Evolutionary conservation across 2,113 vertebrate species (phyloP).

Genomic region (Catagonus wagneri): DNA sequence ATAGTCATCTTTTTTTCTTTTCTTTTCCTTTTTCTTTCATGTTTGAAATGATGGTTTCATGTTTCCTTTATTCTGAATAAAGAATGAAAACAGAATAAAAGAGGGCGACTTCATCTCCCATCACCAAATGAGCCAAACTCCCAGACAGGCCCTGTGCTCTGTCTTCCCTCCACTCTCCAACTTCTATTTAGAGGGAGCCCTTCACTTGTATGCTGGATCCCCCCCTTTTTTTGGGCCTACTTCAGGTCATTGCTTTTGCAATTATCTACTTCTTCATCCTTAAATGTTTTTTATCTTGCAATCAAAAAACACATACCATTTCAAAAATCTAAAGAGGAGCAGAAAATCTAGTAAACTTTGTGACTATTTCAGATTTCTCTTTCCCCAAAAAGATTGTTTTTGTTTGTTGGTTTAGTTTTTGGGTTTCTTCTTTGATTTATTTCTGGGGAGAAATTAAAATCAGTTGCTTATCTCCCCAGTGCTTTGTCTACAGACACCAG

Average conservation of each 20-base stretch:
- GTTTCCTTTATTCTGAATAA: background rate
- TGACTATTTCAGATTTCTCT: background rate
- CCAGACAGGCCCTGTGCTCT: rapidly evolving
- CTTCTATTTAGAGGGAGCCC: rapidly evolving
- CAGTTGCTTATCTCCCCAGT: background rate
- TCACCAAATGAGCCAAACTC: background rate
- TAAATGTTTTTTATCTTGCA: background rate
- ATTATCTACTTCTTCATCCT: background rate
- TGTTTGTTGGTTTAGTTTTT: background rate
- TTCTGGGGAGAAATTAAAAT: background rate
- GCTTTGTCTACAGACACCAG: background rate
- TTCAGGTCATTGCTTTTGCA: background rate
- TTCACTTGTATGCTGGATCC: background rate
- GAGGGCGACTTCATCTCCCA: background rate
- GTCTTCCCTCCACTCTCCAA: background rate
- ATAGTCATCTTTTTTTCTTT: background rate
- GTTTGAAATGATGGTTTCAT: no score
- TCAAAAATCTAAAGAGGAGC: background rate
- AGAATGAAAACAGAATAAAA: background rate
- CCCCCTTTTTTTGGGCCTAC: background rate
- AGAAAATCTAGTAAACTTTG: background rate
- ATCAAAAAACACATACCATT: background rate
- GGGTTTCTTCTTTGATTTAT: background rate
- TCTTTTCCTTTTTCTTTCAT: no score
- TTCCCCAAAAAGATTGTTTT: background rate